Base-by-base conservation (phyloP, 2,113 vertebrate genomes). In the Romanogobio albipinnatus region DNA sequence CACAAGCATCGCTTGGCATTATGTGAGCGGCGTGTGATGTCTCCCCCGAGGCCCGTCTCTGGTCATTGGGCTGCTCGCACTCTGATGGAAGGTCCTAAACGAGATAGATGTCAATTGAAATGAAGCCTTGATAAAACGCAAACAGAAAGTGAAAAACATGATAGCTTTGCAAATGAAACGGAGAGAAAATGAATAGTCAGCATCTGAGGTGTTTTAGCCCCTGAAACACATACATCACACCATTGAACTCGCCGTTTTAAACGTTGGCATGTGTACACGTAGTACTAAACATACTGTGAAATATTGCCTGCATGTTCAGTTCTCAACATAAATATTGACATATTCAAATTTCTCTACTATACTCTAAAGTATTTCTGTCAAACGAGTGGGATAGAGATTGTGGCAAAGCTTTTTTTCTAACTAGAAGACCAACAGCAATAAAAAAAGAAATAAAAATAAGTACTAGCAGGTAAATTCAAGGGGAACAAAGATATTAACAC, bases 181-280 rank as follows among this genome's bases (percentile, higher is more conserved):
- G 76, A 61, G 15, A 82, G 78, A 82, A 85, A 33, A 51, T 87
- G 39, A 76, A 81, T 19, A n/a, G 62, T 70, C 39, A 33, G 43
- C 81, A 47, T 14, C 53, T 29, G 70, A 68, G 58, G 51, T 82
- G 39, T 84, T 49, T 19, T 81, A 68, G 77, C 59, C 36, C 64
- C 74, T 36, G 68, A 17, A 36, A 78, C 36, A 1, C 36, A 70
- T 53, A 24, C 61, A 81, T 81, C 61, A 70, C 58, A 45, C 76
- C 58, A 45, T 9, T 59, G 10, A 59, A 14, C 24, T 26, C 36
- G 4, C n/a, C 43, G 4, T 81, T 51, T 70, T 33, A 53, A 70
- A 33, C 47, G n/a, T 70, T 70, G 29, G 62, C 79, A 53, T 47
- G 6, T 53, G 10, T 36, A n/a, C 78, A 49, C 59, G 36, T 39